Base-by-base conservation (phyloP, 2,888 invertebrate species). In the Mystacides longicornis region DNA sequence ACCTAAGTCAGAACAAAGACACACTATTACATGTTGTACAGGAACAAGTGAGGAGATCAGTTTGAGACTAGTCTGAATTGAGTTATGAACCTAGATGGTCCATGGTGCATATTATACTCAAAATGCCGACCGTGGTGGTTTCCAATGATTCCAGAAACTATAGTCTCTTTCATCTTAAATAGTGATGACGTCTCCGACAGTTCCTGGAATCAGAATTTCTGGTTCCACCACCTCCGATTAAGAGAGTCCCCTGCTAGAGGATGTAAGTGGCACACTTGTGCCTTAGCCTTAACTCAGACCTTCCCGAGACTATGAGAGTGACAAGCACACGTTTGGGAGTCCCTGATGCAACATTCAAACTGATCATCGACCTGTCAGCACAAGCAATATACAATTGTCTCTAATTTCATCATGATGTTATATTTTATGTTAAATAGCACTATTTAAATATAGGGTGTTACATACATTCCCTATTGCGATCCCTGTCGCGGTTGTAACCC, bases 61-160 rank as follows among this genome's bases (percentile, higher is more conserved):
- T 77, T 74, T 79, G 81, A 86, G 85, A 87, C 77, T 87, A 87
- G 87, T 87, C 87, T 87, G 87, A 87, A 87, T 87, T 86, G 86
- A 87, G 87, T 87, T 87, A 73, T 83, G 75, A 75, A 71, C 67
- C 45, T 5, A 20, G 5, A 20, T 19, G 21, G 66, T 62, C 71
- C 79, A 83, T 79, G 85, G 83, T 78, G 82, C 85, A 85, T 74
- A 87, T 87, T 82, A 73, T 69, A 82, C 87, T 87, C 71, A 86
- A 86, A 85, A 58, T 64, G 86, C 87, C 72, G 80, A 81, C 80
- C 80, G 78, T 76, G 71, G 76, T 81, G 49, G 56, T 33, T 58
- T 58, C 53, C 58, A 58, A 64, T 64, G 62, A 63, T 59, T 64
- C 64, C 65, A 67, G 65, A 69, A 67, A 67, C n/a, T 43, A 22